phyloP scores from a whole-genome alignment of 2,888 invertebrate species.

The Esperia sulphurella region DNA sequence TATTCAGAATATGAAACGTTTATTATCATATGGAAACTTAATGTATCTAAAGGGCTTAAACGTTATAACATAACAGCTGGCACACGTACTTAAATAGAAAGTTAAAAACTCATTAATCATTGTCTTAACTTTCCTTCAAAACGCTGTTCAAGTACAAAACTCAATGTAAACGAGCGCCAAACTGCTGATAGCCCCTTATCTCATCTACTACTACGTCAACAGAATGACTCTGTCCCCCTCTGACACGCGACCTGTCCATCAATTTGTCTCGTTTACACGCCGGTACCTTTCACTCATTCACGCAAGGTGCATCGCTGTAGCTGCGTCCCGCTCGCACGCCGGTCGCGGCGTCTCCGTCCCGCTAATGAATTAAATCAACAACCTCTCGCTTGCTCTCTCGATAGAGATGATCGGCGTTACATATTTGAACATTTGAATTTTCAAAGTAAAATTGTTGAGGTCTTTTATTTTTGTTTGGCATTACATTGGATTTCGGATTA shows the following conservation, averaged over 20 bases:
- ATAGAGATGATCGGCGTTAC: slow-evolving; percentile 57
- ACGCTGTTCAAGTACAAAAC: slow-evolving; percentile 45
- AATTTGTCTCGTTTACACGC: slow-evolving; percentile 32
- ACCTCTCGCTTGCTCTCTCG: slow-evolving; percentile 73
- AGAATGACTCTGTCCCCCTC: slow-evolving; percentile 53
- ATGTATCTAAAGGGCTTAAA: no score
- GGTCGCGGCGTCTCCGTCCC: slow-evolving; percentile 47
- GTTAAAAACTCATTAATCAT: no score
- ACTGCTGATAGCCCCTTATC: slow-evolving; percentile 76
- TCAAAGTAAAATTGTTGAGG: slow-evolving; percentile 48
- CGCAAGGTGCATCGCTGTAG: slow-evolving; percentile 16
- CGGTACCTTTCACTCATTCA: slow-evolving; percentile 46
- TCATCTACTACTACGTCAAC: slow-evolving; percentile 77
- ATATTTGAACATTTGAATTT: slow-evolving; percentile 65
- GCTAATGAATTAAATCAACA: slow-evolving; percentile 79
- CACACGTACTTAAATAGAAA: no score
- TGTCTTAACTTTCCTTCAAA: not conserved
- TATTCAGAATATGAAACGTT: no score
- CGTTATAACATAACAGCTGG: no score
- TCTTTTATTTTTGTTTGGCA: slow-evolving; percentile 9
- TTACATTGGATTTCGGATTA: no score
- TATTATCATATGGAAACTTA: no score
- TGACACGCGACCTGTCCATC: slow-evolving; percentile 27
- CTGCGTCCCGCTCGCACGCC: slow-evolving; percentile 43
- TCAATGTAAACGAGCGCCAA: slow-evolving; percentile 45